Evolutionary conservation across 2,113 vertebrate species (phyloP).

Genomic region (Muscicapa adusta): DNA sequence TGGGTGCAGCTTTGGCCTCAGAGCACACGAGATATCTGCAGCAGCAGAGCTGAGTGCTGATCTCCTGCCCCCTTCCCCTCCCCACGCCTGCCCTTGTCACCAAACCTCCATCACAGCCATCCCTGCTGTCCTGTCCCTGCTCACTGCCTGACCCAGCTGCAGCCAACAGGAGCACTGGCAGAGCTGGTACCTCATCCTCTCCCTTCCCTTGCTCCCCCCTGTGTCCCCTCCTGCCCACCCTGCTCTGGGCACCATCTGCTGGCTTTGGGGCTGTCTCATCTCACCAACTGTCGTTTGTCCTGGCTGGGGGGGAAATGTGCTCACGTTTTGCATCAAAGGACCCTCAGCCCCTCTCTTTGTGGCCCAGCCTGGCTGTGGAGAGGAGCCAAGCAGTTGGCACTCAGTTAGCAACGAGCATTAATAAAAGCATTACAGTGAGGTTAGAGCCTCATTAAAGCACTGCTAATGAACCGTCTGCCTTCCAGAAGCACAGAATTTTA

Average conservation of each 20-base stretch:
- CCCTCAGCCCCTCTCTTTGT: slow-evolving; percentile 10
- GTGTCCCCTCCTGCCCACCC: neutral
- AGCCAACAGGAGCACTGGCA: neutral
- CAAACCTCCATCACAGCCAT: neutral
- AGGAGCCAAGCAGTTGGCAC: slow-evolving; percentile 55
- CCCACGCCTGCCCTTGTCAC: rapidly evolving
- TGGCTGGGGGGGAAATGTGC: neutral
- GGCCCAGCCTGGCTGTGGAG: slow-evolving; percentile 41
- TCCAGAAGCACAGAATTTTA: slow-evolving; percentile 28
- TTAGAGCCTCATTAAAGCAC: slow-evolving; percentile 61
- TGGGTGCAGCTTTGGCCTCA: neutral
- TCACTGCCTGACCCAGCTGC: neutral
- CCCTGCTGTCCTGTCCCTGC: neutral
- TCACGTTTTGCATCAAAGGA: slow-evolving; percentile 34
- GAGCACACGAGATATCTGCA: neutral
- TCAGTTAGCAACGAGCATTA: neutral
- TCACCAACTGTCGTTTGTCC: slow-evolving; percentile 60
- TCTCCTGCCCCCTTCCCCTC: neutral
- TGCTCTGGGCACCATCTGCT: slow-evolving; percentile 55
- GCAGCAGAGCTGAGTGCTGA: neutral
- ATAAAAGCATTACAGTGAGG: slow-evolving; percentile 53
- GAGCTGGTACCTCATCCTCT: neutral
- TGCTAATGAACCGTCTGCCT: slow-evolving; percentile 57
- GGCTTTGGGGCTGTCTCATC: slow-evolving; percentile 37
- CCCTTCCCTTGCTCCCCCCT: neutral